phyloP scores from a whole-genome alignment of 1,140 invertebrate species.

The Planococcus citri region DNA sequence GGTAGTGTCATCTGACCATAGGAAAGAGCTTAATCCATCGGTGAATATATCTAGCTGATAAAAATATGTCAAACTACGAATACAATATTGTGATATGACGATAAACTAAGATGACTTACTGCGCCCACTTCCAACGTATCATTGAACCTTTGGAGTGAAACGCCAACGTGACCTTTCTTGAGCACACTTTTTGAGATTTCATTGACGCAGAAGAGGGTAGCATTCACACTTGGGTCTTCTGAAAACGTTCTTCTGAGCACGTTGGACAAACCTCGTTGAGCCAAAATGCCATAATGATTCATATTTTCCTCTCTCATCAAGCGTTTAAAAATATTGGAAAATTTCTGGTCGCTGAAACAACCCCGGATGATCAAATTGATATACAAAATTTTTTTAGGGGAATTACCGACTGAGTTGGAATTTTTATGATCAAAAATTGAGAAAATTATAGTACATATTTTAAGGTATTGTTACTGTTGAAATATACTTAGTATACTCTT shows the following conservation, averaged over 20 bases:
- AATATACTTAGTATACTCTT: too few species aligned
- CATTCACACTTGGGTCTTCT: constrained; percentile 46
- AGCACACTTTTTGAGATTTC: constrained; percentile 59
- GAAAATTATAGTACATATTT: too few species aligned
- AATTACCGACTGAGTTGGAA: not conserved
- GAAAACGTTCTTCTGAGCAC: constrained; percentile 51
- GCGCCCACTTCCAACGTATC: constrained; percentile 35
- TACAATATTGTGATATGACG: not conserved
- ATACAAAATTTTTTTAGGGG: too few species aligned
- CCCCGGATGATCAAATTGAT: not conserved
- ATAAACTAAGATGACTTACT: constrained; percentile 24
- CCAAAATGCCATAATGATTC: constrained; percentile 53
- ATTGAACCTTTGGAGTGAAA: constrained; percentile 44
- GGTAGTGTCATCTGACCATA: constrained; percentile 40
- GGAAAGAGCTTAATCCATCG: constrained; percentile 46
- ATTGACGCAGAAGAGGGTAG: constrained; percentile 56
- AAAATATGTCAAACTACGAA: constrained; percentile 22
- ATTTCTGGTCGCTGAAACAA: constrained; percentile 24
- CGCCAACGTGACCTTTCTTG: constrained; percentile 60
- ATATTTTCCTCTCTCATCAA: constrained; percentile 37
- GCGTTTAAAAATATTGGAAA: constrained; percentile 22
- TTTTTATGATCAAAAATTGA: not conserved
- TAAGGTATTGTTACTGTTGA: not conserved
- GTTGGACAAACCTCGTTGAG: constrained; percentile 55
- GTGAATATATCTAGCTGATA: constrained; percentile 66